Percentiles rank a stretch among this genome's conserved stretches.
Conservation (phyloP, 2,888 invertebrate genomes). For the Nyleta sp. region DNA sequence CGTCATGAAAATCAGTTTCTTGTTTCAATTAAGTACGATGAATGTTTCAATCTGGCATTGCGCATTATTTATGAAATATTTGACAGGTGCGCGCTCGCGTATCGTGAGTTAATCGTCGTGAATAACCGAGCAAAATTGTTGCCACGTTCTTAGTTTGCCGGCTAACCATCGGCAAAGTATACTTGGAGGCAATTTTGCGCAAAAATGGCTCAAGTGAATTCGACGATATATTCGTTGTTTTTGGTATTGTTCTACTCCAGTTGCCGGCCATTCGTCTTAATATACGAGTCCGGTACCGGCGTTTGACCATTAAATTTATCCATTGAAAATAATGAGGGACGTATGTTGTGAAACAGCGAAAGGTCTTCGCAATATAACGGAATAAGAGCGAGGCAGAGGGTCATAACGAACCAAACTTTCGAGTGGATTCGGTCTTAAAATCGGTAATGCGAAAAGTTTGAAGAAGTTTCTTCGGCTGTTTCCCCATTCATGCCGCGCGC, state of each 20-base stretch:
- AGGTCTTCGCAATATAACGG: constrained; percentile 58
- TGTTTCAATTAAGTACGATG: no score
- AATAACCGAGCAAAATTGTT: no score
- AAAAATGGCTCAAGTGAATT: constrained; percentile 37
- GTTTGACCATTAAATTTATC: constrained; percentile 54
- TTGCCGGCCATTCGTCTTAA: constrained; percentile 44
- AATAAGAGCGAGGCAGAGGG: constrained; percentile 52
- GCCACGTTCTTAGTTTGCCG: neutral
- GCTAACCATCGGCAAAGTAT: constrained; percentile 20
- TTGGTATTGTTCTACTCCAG: constrained; percentile 44
- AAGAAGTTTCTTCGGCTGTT: constrained; percentile 59
- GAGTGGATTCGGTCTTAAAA: constrained; percentile 65
- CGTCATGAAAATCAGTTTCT: no score
- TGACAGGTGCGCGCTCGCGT: no score
- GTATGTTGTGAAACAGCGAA: constrained; percentile 55
- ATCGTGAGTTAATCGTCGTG: no score
- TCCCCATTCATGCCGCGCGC: constrained; percentile 54
- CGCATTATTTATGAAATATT: no score
- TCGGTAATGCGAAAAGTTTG: constrained; percentile 65
- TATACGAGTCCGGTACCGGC: constrained; percentile 28
- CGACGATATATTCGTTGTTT: constrained; percentile 36
- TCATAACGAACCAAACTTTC: constrained; percentile 64
- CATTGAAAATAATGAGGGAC: constrained; percentile 63
- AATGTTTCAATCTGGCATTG: no score
- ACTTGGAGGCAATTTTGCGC: constrained; percentile 40